Conservation (phyloP, 2,888 invertebrate genomes). For the Caenorhabditis angaria region DNA sequence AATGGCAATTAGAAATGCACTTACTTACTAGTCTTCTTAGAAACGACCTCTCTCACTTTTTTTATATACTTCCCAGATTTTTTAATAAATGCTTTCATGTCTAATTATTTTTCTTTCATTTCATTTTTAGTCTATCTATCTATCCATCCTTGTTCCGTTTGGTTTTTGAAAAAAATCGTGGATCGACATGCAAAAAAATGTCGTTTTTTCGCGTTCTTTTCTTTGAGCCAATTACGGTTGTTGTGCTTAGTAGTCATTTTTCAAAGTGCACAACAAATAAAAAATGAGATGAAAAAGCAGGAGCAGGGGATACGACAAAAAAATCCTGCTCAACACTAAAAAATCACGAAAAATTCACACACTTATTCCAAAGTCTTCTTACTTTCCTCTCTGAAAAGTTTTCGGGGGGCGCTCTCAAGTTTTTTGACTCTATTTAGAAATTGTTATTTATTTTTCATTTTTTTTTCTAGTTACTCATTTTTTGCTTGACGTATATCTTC, state of each 20-base stretch:
- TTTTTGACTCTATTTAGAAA: too few species aligned
- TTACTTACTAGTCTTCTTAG: too few species aligned
- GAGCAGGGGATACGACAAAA: not conserved
- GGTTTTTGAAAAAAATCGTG: not conserved
- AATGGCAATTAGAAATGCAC: not conserved
- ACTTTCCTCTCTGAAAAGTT: not conserved
- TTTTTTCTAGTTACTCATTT: not conserved
- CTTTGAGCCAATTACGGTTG: conserved; percentile 5
- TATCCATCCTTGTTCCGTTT: not conserved
- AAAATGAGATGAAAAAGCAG: conserved; percentile 1
- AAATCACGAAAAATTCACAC: not conserved
- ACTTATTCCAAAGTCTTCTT: not conserved
- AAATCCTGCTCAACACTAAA: not conserved
- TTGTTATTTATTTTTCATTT: not conserved
- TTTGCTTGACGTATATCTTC: too few species aligned
- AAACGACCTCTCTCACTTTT: too few species aligned
- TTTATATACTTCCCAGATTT: too few species aligned
- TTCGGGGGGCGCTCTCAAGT: not conserved
- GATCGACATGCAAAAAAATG: not conserved
- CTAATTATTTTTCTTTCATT: too few species aligned
- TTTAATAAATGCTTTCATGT: not conserved
- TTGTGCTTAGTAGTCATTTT: conserved; percentile 31
- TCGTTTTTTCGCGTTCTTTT: too few species aligned
- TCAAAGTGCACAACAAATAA: conserved; percentile 15
- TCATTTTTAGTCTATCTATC: not conserved